Conservation (phyloP, 2,888 invertebrate species). For the Xanthia icteritia region DNA sequence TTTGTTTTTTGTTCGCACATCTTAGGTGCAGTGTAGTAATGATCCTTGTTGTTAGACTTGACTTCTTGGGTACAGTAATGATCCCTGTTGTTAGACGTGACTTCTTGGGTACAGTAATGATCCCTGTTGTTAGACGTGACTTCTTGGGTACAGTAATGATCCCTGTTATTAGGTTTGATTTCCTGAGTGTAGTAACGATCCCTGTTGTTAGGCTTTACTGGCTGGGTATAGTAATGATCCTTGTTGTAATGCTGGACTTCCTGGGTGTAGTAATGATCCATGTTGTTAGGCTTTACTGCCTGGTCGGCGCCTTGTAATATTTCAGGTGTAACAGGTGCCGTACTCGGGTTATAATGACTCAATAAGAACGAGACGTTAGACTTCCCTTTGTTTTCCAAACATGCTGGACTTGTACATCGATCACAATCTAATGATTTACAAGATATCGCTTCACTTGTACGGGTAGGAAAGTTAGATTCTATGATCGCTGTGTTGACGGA, state of each 20-base stretch:
- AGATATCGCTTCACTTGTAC: conserved; percentile 26
- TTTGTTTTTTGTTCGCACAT: conserved; percentile 37
- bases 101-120: background rate
- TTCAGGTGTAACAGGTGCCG: background rate
- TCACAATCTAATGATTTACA: conserved; percentile 46
- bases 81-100: background rate
- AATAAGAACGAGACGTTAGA: conserved; percentile 55
- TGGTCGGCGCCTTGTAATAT: background rate
- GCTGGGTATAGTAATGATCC: background rate
- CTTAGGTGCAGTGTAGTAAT: background rate
- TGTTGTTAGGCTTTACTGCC: background rate
- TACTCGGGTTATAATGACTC: background rate
- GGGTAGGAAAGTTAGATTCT: conserved; percentile 13
- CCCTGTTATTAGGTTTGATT: background rate
- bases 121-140: background rate
- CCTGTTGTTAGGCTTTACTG: background rate
- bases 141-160: background rate
- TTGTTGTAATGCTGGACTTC: background rate
- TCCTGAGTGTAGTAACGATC: background rate
- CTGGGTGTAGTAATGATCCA: background rate
- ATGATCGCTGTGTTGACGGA: conserved; percentile 9
- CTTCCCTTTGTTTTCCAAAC: conserved; percentile 29
- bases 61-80: background rate
- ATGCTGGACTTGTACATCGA: conserved; percentile 21
- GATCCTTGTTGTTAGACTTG: background rate